Base-by-base conservation (phyloP, 1,140 invertebrate genomes). In the Acyrthosiphon pisum region DNA sequence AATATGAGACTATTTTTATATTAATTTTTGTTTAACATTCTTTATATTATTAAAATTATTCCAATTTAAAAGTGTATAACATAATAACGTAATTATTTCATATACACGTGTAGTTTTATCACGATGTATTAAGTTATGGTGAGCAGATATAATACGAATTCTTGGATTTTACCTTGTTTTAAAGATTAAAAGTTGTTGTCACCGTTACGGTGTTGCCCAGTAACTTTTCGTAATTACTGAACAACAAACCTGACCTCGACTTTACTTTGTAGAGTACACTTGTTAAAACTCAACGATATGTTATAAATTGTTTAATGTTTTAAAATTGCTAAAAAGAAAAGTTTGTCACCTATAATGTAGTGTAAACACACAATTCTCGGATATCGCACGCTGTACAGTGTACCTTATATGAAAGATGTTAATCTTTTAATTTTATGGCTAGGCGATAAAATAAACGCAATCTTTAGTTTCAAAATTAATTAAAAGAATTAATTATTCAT, bases 171-270 rank as follows among this genome's bases (percentile, higher is more conserved):
- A 53, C 46, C 18, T n/a, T 11, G 44, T 46, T 87, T n/a, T 30
- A 48, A 87, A 86, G 23, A 30, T 86, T 86, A 44, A 86, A 86
- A 44, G 83, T 86, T 86, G 44, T 48, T 48, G 41, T 87, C 84
- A 14, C 20, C 26, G 8, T 50, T 30, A 87, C 18, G 8, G n/a
- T 84, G 37, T 50, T 88, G 20, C 18, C 23, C 46, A 50, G 23
- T 88, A 88, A 35, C 7, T 88, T 88, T 50, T 53, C 11, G 46
- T 88, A 88, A 88, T 88, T 53, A 14, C 86, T 50, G 26, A 22
- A 35, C n/a, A 88, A 88, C 9, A 50, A 88, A 88, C 26, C 30
- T 87, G 84, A 88, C 46, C 18, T 87, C 44, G 46, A 48, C 30
- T 88, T 88, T 22, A 88, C 46, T 88, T 50, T 35, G n/a, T 46